phyloP scores from a whole-genome alignment of 2,113 vertebrate genomes.

The Lampris incognitus region DNA sequence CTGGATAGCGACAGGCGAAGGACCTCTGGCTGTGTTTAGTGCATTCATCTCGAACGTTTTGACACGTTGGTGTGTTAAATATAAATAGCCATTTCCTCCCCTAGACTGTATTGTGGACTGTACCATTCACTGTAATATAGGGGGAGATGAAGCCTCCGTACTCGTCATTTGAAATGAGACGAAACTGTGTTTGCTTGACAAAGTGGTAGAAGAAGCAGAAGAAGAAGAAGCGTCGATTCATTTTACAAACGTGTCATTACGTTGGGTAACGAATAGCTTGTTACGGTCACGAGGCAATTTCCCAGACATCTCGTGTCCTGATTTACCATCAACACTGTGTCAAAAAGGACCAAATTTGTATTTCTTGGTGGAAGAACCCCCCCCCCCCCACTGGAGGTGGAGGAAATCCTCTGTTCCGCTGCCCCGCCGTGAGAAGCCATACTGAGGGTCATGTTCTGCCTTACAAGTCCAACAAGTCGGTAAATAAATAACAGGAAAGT shows the following conservation, averaged over 20 bases:
- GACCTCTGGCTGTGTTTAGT: neutral
- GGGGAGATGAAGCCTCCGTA: neutral
- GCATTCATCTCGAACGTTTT: neutral
- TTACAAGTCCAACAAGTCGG: neutral
- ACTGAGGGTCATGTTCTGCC: constrained; percentile 22
- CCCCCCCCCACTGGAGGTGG: constrained; percentile 11
- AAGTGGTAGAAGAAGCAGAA: too few species aligned
- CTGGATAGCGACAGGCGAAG: too few species aligned
- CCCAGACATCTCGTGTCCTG: constrained; percentile 19
- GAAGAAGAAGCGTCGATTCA: neutral
- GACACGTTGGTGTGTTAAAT: neutral
- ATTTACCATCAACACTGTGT: constrained; percentile 52
- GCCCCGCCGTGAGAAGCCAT: constrained; percentile 69
- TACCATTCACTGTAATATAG: neutral
- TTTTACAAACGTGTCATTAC: neutral
- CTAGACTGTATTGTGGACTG: too few species aligned
- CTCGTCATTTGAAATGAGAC: neutral
- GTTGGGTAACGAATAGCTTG: neutral
- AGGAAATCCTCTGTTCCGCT: neutral
- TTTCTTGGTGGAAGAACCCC: constrained; percentile 32
- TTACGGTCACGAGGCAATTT: constrained; percentile 21
- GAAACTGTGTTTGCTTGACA: neutral
- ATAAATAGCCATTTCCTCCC: neutral
- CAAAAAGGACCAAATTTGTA: constrained; percentile 75
- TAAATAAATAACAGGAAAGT: constrained; percentile 2